Conservation (phyloP, 2,888 invertebrate species). For the Catocala sponsa region DNA sequence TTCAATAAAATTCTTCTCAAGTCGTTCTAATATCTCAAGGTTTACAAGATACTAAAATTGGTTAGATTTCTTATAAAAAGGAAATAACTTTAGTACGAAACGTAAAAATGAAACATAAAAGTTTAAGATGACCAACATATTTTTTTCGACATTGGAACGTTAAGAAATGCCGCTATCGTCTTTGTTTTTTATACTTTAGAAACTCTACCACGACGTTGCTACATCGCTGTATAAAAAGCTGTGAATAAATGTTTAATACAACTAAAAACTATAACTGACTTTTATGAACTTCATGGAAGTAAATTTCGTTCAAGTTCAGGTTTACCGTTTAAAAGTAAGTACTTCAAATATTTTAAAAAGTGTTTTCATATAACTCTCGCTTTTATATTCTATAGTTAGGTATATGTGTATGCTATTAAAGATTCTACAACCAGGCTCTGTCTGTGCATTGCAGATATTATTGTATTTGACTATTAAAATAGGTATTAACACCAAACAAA, state of each 20-base stretch:
- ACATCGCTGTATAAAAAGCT: background rate
- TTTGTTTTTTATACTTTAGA: constrained; percentile 14
- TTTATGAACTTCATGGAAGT: background rate
- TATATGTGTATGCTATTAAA: too few species aligned
- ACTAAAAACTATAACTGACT: background rate
- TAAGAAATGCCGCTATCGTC: constrained; percentile 14
- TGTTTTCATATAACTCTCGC: too few species aligned
- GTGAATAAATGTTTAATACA: background rate
- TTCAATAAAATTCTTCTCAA: background rate
- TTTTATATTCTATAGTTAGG: too few species aligned
- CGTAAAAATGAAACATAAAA: constrained; percentile 5
- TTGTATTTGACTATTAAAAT: too few species aligned
- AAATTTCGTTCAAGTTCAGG: background rate
- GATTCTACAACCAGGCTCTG: too few species aligned
- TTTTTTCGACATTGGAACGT: constrained; percentile 15
- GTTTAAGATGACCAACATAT: constrained; percentile 14
- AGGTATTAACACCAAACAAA: too few species aligned
- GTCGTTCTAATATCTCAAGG: background rate
- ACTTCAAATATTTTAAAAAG: too few species aligned
- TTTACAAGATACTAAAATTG: too few species aligned
- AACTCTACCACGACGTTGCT: constrained; percentile 10
- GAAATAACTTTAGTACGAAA: background rate
- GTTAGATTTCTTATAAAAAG: too few species aligned
- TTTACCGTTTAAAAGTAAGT: too few species aligned
- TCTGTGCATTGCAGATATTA: too few species aligned